Evolutionary conservation across 2,113 vertebrate genomes (phyloP).

Genomic region (Actinemys pallida): DNA sequence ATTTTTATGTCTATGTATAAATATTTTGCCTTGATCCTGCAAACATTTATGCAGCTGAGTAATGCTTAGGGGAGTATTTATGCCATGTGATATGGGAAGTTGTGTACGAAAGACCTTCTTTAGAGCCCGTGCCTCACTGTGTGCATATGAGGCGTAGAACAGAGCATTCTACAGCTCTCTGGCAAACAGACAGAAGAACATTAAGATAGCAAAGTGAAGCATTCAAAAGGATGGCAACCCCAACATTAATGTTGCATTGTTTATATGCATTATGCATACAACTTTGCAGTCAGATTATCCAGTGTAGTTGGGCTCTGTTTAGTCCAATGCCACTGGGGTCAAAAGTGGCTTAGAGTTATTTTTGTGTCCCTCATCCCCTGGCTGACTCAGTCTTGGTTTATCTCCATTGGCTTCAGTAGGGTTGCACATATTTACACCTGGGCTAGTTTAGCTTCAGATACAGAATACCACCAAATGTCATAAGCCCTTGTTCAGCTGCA

Average conservation of each 20-base stretch:
- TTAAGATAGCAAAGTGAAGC: not conserved
- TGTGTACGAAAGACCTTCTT: not conserved
- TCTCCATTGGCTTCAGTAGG: not conserved
- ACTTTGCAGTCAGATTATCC: not conserved
- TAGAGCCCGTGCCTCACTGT: not conserved
- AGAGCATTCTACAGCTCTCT: not conserved
- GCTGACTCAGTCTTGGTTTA: not conserved
- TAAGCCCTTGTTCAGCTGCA: not conserved
- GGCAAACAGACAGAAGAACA: rapidly evolving
- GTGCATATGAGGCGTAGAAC: rapidly evolving
- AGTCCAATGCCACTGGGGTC: no score
- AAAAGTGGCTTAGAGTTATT: not conserved
- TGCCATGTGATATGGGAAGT: not conserved
- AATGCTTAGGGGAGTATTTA: rapidly evolving
- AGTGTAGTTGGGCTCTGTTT: not conserved
- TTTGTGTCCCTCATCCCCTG: not conserved
- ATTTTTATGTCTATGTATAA: not conserved
- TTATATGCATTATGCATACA: not conserved
- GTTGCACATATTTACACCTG: not conserved
- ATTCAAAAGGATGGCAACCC: not conserved
- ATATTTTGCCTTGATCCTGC: not conserved
- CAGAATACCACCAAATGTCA: not conserved
- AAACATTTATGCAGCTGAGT: not conserved
- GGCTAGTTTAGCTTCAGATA: not conserved
- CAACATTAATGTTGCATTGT: not conserved